A percentile compares a stretch with the other conserved stretches of the same genome.
phyloP scores from a whole-genome alignment of 2,888 invertebrate species.

The Ectemnius continuus region DNA sequence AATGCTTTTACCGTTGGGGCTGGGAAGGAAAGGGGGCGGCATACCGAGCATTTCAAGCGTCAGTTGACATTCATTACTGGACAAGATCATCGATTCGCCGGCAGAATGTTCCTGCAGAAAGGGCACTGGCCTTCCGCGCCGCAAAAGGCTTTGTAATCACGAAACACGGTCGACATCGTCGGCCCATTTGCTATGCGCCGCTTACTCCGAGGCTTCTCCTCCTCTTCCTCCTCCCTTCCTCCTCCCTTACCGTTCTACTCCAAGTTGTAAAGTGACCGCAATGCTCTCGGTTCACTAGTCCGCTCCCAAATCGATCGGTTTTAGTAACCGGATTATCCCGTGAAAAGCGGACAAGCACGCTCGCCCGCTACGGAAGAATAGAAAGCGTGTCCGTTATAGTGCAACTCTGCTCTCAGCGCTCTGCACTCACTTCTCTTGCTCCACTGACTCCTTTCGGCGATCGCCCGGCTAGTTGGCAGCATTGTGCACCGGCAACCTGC shows the following conservation, averaged over 20 bases:
- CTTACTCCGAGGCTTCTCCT: background rate
- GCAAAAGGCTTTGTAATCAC: background rate
- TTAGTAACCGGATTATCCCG: conserved; percentile 7
- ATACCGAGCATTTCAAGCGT: too few relatives aligned
- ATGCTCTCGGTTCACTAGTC: background rate
- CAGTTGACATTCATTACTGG: too few relatives aligned
- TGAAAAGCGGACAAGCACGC: background rate
- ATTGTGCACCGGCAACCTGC: too few relatives aligned
- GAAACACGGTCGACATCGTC: background rate
- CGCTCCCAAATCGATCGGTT: conserved; percentile 7
- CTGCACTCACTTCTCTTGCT: too few relatives aligned
- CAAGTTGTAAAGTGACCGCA: conserved; percentile 1
- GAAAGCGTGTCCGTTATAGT: too few relatives aligned
- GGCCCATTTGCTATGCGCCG: background rate
- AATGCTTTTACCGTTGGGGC: too few relatives aligned
- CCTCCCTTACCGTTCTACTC: background rate
- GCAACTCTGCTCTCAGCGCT: too few relatives aligned
- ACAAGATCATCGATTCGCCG: too few relatives aligned
- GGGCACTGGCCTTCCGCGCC: background rate
- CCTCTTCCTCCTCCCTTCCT: background rate
- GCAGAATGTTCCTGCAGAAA: background rate
- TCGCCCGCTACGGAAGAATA: too few relatives aligned
- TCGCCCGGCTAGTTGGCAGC: too few relatives aligned
- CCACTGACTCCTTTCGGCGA: too few relatives aligned
- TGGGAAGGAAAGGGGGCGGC: too few relatives aligned